Conservation (phyloP, 35 echinoderm and acorn worm species). For the Stichopus chloronotus region DNA sequence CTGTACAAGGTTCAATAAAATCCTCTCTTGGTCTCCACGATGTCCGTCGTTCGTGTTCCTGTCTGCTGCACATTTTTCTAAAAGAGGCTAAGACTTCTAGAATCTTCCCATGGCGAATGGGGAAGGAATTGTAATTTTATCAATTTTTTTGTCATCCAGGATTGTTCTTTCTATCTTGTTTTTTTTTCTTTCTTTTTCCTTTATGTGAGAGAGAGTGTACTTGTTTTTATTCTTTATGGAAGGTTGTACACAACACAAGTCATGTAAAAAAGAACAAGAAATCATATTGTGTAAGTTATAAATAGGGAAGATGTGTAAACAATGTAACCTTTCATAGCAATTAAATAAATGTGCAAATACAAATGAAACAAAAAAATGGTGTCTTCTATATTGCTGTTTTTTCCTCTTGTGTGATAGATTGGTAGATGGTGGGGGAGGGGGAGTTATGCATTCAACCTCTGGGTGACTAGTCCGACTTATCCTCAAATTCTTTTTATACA, state of each 20-base stretch:
- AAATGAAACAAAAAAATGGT: not conserved
- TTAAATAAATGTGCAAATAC: constrained; percentile 60
- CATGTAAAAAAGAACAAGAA: constrained; percentile 55
- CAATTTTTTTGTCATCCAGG: not conserved
- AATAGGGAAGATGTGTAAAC: constrained; percentile 60
- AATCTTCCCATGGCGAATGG: not conserved
- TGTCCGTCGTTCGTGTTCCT: not conserved
- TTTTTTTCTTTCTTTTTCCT: not conserved
- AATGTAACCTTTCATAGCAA: constrained; percentile 64
- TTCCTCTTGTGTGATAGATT: not conserved
- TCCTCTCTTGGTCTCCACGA: not conserved
- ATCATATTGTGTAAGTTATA: constrained; percentile 67
- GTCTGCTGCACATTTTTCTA: not conserved
- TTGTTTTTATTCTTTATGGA: constrained; percentile 52
- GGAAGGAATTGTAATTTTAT: not conserved
- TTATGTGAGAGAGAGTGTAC: not conserved
- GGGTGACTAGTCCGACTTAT: too few species aligned
- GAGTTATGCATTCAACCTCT: too few species aligned
- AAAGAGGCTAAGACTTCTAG: not conserved
- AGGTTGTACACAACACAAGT: constrained; percentile 51
- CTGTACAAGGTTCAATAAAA: not conserved
- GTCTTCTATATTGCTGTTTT: not conserved
- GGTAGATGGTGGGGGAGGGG: too few species aligned
- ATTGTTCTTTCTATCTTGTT: constrained; percentile 24
- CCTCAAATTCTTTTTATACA: too few species aligned